Evolutionary conservation across 2,797 vertebrate species (phyloP), one percentile per base, ranked within the genome.

Genomic region (Hemitrygon akajei): DNA sequence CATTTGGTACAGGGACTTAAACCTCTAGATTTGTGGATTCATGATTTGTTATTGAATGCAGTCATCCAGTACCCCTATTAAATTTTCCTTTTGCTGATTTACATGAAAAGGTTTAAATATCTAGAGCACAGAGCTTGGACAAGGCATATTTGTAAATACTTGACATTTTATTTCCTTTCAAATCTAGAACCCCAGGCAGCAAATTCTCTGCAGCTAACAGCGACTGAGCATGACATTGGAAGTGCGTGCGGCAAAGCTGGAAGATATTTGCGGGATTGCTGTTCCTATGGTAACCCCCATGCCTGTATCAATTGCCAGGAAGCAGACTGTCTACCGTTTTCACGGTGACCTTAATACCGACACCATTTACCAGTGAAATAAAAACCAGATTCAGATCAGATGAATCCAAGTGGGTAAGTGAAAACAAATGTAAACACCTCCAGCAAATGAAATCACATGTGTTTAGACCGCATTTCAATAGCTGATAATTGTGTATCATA

Each of bases 271-370:
- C 34, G 60, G 86, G n/a, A 69, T 60, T 37, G 86, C 6, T 22
- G 86, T 69, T 89, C 69, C 86, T 37, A 89, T 89, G 63, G 86
- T 69, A 89, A 63, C 86, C 34, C 30, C 30, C 1, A n/a, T 69
- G n/a, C n/a, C 63, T 25, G 66, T 22, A 22, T 89, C 60, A 11
- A 16, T 69, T 89, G n/a, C 37, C 86, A 89, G 86, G 86, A 69
- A 89, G 86, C 86, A 89, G 86, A 69, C 86, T 69, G 86, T 69
- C 86, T 89, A 60, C 86, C 60, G 69, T 89, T 66, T 89, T 89
- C 63, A 89, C 60, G 69, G 86, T 89, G 9, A 89, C 86, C 86
- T 89, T 37, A 66, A 66, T 89, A 89, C 66, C 66, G 60, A 63
- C 16, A 89, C 86, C 60, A 89, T 66, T 89, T 89, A 89, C 60